A percentile compares a stretch with the other conserved stretches of the same genome.
Evolutionary conservation across 2,797 vertebrate genomes (phyloP).

Genomic region (Cyclopterus lumpus): DNA sequence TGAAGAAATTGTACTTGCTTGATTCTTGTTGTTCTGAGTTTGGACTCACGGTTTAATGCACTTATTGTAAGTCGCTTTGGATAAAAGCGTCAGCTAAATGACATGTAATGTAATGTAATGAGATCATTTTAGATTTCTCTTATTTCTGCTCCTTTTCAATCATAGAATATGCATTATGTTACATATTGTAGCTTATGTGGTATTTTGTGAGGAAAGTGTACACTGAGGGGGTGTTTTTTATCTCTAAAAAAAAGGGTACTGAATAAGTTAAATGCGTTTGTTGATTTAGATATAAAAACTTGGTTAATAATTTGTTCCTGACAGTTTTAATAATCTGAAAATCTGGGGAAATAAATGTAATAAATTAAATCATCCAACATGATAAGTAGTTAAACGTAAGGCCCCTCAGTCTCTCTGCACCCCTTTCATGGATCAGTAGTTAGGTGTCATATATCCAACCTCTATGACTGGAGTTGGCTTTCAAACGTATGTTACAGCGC

Average conservation of each 20-base stretch:
- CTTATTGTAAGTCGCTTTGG: too few relatives aligned
- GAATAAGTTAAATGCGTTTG: neutral
- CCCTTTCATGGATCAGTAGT: slow-evolving; percentile 3
- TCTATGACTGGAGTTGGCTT: slow-evolving; percentile 24
- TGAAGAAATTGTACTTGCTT: too few relatives aligned
- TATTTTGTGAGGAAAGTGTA: neutral
- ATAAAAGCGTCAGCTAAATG: too few relatives aligned
- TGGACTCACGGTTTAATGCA: too few relatives aligned
- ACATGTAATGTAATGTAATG: too few relatives aligned
- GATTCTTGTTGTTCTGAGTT: too few relatives aligned
- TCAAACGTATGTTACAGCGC: slow-evolving; percentile 17
- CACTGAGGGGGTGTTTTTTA: too few relatives aligned
- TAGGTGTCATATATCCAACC: slow-evolving; percentile 18
- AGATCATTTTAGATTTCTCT: neutral
- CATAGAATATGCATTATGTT: neutral
- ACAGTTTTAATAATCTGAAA: neutral
- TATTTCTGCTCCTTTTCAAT: neutral
- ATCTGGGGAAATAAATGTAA: neutral
- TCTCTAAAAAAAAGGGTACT: neutral
- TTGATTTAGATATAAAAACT: neutral
- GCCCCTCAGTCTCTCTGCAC: neutral
- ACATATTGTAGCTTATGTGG: neutral
- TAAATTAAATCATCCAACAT: neutral
- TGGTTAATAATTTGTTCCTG: neutral
- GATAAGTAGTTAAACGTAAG: neutral